Evolutionary conservation across 2,797 vertebrate species (phyloP).

Genomic region (Peromyscus nudipes): DNA sequence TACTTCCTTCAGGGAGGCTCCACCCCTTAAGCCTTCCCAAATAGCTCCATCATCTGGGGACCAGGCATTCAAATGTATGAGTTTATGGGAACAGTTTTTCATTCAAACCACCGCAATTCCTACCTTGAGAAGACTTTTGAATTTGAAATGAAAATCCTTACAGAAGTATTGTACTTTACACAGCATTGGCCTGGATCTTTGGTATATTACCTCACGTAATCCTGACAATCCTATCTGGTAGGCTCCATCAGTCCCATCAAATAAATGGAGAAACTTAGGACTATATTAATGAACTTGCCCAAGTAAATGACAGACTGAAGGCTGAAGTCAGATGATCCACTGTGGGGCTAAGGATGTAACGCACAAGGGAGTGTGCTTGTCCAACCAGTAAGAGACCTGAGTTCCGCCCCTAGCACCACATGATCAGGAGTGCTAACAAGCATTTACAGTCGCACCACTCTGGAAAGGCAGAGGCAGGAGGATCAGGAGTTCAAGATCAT

Average conservation of each 20-base stretch:
- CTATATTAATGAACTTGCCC: constrained; percentile 24
- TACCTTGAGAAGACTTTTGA: background rate
- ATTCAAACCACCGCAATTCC: background rate
- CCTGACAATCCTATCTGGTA: background rate
- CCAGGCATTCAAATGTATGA: background rate
- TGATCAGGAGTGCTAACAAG: too few relatives aligned
- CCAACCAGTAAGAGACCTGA: background rate
- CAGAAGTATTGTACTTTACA: background rate
- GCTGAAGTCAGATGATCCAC: background rate
- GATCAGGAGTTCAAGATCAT: background rate
- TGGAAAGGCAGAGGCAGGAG: background rate
- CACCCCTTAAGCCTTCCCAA: background rate
- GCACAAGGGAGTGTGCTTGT: background rate
- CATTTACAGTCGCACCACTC: too few relatives aligned
- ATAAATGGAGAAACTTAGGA: background rate
- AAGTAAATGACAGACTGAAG: background rate
- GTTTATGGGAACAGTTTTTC: background rate
- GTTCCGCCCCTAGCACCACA: background rate
- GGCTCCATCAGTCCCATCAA: background rate
- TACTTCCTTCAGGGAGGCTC: background rate
- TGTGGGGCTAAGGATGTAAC: background rate
- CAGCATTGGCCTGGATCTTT: background rate
- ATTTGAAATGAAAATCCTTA: constrained; percentile 3
- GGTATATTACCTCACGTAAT: background rate
- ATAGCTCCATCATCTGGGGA: background rate